phyloP scores from a whole-genome alignment of 2,888 invertebrate species.

The Pseudococcus longispinus region DNA sequence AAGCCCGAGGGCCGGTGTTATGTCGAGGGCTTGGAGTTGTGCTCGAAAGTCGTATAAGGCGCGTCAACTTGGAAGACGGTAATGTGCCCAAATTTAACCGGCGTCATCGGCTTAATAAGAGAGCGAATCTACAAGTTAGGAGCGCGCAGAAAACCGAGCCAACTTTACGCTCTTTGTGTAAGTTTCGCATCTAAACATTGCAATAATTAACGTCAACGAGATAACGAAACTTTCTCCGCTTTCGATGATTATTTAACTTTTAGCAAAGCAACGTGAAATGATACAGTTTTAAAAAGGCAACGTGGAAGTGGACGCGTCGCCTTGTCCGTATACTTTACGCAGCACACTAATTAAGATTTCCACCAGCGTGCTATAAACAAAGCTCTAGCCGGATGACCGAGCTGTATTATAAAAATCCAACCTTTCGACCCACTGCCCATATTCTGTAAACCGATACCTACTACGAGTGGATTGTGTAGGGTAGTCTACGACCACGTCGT shows the following conservation, averaged over 20 bases:
- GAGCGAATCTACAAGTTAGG: not conserved
- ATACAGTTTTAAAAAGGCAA: not conserved
- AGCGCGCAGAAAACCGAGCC: not conserved
- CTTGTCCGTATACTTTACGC: not conserved
- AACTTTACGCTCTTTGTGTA: constrained; percentile 40
- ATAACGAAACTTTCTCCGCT: constrained; percentile 28
- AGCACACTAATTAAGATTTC: constrained; percentile 25
- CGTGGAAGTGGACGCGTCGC: not conserved
- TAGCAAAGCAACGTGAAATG: constrained; percentile 10
- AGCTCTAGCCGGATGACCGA: not conserved
- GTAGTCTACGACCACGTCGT: not conserved
- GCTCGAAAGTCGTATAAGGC: not conserved
- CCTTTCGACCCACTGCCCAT: not conserved
- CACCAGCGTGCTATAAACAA: not conserved
- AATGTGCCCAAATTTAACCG: constrained; percentile 28
- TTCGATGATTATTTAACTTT: constrained; percentile 44
- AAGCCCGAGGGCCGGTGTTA: not conserved
- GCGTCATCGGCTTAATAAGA: constrained; percentile 26
- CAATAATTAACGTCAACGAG: constrained; percentile 42
- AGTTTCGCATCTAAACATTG: constrained; percentile 42
- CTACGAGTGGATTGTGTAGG: not conserved
- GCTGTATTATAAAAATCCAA: not conserved
- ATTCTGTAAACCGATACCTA: not conserved
- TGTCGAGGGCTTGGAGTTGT: too few relatives aligned
- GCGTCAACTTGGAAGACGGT: constrained; percentile 10